Conservation (phyloP, 2,888 invertebrate genomes). For the Lapara coniferarum region DNA sequence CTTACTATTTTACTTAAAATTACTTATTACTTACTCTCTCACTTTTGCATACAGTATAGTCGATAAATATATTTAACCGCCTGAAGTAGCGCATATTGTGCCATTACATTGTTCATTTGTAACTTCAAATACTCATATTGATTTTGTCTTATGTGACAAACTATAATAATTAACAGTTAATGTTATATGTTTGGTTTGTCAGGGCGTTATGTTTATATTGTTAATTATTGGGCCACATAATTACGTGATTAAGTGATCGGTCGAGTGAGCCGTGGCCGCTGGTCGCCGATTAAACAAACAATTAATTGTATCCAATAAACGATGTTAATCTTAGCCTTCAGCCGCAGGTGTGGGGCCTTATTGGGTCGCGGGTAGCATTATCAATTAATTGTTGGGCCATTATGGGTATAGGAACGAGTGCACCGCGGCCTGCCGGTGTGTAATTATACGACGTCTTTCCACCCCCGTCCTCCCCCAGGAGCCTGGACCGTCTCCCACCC, state of each 20-base stretch:
- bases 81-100: too few species aligned
- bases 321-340: constrained; percentile 77
- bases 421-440: constrained; percentile 35
- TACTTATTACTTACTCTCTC: too few species aligned
- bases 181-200: neutral
- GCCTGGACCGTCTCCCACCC: constrained; percentile 28
- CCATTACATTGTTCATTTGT: too few species aligned
- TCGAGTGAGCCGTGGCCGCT: constrained; percentile 47
- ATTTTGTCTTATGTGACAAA: too few species aligned
- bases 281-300: constrained; percentile 62
- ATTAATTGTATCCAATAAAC: constrained; percentile 70
- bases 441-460: constrained; percentile 49
- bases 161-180: neutral
- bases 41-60: too few species aligned
- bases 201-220: neutral
- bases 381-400: constrained; percentile 60
- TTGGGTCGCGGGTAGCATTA: constrained; percentile 52
- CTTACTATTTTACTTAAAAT: too few species aligned
- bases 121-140: too few species aligned
- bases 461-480: neutral
- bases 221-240: constrained; percentile 20
- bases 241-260: constrained; percentile 67
- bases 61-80: too few species aligned
- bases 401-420: constrained; percentile 44
- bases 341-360: constrained; percentile 65